A percentile compares a stretch with the other conserved stretches of the same genome.
phyloP scores from a whole-genome alignment of 2,113 vertebrate genomes.

The Toxotes jaculatrix region DNA sequence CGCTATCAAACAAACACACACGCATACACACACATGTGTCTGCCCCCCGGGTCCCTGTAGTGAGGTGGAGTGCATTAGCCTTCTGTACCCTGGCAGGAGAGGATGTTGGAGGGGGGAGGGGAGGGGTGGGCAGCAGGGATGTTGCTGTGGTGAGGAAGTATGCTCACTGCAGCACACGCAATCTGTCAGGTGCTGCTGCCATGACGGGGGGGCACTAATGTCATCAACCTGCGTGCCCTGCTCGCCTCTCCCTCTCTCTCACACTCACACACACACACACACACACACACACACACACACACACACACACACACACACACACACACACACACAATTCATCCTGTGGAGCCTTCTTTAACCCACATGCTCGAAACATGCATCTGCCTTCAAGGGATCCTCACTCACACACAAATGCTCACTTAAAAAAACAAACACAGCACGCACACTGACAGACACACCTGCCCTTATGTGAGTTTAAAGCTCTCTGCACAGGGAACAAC shows the following conservation, averaged over 20 bases:
- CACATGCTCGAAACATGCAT: conserved; percentile 64
- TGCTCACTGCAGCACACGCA: conserved; percentile 74
- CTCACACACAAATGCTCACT: conserved; percentile 63
- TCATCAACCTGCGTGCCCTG: conserved; percentile 60
- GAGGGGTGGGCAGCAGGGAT: conserved; percentile 12
- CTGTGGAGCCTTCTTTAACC: conserved; percentile 29
- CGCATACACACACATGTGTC: conserved; percentile 51
- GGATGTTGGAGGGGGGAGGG: conserved; percentile 52
- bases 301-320: conserved; percentile 1
- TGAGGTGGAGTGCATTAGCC: conserved; percentile 77
- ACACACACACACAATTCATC: conserved; percentile 16
- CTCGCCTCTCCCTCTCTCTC: conserved; percentile 7
- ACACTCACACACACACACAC: conserved; percentile 19
- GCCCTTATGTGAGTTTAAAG: conserved; percentile 27
- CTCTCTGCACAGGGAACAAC: conserved; percentile 18
- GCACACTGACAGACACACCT: conserved; percentile 66
- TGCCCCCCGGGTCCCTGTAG: conserved; percentile 56
- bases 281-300: conserved; percentile 12
- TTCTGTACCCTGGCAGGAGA: conserved; percentile 68
- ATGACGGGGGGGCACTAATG: conserved; percentile 59
- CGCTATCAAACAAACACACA: conserved; percentile 56
- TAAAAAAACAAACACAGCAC: conserved; percentile 75
- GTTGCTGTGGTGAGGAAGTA: conserved; percentile 59
- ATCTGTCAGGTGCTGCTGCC: conserved; percentile 79
- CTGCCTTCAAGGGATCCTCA: conserved; percentile 63